Evolutionary conservation across 2,113 vertebrate species (phyloP).

Genomic region (Bubalus kerabau): DNA sequence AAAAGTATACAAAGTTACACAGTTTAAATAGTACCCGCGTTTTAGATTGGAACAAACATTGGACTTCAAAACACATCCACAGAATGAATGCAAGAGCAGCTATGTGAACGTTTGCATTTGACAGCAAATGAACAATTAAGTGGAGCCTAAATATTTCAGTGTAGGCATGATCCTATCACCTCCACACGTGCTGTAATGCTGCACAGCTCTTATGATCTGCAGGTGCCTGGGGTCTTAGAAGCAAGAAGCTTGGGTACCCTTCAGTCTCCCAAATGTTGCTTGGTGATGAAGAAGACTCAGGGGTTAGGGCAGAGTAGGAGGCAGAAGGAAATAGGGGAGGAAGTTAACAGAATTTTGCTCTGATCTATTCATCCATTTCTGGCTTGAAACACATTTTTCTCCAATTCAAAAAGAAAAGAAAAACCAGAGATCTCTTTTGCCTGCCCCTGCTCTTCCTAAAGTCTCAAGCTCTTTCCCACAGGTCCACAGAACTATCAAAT

Average conservation of each 20-base stretch:
- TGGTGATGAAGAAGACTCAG: not conserved
- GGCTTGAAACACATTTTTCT: not conserved
- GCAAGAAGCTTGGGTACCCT: not conserved
- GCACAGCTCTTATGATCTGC: not conserved
- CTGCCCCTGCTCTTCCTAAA: not conserved
- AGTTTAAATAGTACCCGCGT: not conserved
- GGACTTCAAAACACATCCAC: not conserved
- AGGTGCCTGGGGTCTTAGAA: not conserved
- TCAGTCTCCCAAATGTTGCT: not conserved
- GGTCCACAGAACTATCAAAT: not conserved
- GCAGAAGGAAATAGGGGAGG: not conserved
- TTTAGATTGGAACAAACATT: not conserved
- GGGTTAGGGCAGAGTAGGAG: not conserved
- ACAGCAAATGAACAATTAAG: not conserved
- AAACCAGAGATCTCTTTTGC: not conserved
- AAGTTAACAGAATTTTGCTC: not conserved
- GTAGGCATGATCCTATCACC: fast-evolving
- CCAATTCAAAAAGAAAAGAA: conserved; percentile 28
- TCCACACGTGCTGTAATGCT: not conserved
- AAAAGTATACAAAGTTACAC: not conserved
- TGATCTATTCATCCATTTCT: not conserved
- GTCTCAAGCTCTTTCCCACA: not conserved
- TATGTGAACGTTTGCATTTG: not conserved
- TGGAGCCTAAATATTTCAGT: not conserved
- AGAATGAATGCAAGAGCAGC: not conserved